phyloP scores from a whole-genome alignment of 2,888 invertebrate genomes.

The Falcaria lacertinaria region DNA sequence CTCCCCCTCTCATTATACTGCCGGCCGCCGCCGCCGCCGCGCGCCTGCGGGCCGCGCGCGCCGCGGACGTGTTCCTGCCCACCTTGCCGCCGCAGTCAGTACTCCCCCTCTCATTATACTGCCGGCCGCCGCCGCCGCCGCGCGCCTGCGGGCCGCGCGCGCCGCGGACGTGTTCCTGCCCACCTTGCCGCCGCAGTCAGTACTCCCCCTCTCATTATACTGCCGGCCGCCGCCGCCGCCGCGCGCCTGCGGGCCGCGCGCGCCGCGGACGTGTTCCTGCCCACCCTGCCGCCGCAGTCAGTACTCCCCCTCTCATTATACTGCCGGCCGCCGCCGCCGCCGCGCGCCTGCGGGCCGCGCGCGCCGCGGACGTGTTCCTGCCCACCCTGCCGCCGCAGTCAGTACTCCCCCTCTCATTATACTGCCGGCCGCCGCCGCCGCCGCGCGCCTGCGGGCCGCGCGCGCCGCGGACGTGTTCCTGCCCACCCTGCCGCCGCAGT shows the following conservation, averaged over 20 bases:
- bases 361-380: conserved; percentile 95
- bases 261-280: conserved; percentile 95
- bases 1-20: not conserved
- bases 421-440: conserved; percentile 83
- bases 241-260: conserved; percentile 87
- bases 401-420: no score
- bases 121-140: conserved; percentile 83
- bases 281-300: conserved; percentile 92
- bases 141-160: conserved; percentile 86
- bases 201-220: no score
- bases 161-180: conserved; percentile 97
- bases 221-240: conserved; percentile 83
- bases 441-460: conserved; percentile 86
- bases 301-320: no score
- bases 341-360: conserved; percentile 85
- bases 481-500: conserved; percentile 90
- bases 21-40: conserved; percentile 83
- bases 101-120: no score
- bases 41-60: conserved; percentile 87
- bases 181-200: conserved; percentile 91
- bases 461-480: conserved; percentile 95
- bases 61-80: conserved; percentile 96
- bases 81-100: conserved; percentile 92
- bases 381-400: conserved; percentile 93
- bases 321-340: conserved; percentile 84